Percentiles rank a stretch among this genome's conserved stretches.
Evolutionary conservation across 2,113 vertebrate species (phyloP).

Genomic region (Pomatorhinus ruficollis): DNA sequence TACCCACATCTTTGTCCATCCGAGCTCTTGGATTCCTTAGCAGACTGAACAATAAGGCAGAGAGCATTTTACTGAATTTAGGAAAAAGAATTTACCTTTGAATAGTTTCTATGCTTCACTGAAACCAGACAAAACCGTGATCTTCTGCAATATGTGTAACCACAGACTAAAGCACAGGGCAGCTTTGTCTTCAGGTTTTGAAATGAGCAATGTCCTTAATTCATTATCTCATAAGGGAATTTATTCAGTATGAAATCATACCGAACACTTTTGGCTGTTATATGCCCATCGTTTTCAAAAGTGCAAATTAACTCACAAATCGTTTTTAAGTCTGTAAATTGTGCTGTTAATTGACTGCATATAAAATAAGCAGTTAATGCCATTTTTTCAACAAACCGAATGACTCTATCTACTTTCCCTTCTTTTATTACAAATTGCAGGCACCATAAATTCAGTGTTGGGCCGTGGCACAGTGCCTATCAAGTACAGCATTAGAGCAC

Average conservation of each 20-base stretch:
- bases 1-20: background rate
- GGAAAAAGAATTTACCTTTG: background rate
- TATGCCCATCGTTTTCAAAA: background rate
- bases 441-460: background rate
- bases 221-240: background rate
- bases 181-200: background rate
- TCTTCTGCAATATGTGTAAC: background rate
- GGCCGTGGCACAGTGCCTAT: background rate
- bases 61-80: background rate
- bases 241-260: background rate
- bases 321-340: background rate
- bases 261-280: background rate
- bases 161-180: background rate
- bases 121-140: background rate
- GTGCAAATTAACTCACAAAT: background rate
- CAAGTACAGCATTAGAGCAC: background rate
- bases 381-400: background rate
- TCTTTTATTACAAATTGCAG: background rate
- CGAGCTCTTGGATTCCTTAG: background rate
- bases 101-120: background rate
- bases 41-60: background rate
- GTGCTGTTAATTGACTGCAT: background rate
- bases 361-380: background rate
- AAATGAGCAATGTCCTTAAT: background rate
- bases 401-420: background rate